Evolutionary conservation across 2,797 vertebrate genomes (phyloP).

Genomic region (Notolabrus celidotus): DNA sequence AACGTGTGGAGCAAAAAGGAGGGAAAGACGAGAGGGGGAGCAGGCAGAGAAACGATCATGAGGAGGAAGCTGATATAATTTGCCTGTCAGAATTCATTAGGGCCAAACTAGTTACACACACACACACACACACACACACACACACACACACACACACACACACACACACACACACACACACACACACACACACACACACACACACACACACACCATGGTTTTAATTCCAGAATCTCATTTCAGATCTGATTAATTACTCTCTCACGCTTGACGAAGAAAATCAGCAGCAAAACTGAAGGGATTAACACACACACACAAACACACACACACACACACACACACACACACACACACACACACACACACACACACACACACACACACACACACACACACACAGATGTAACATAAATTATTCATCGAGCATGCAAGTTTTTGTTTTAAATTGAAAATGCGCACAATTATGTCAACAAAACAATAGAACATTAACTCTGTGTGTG

Average conservation of each 20-base stretch:
- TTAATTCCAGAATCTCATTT: conserved; percentile 81
- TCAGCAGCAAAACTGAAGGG: conserved; percentile 74
- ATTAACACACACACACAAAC: conserved; percentile 52
- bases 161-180: conserved; percentile 15
- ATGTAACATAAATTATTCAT: conserved; percentile 68
- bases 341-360: conserved; percentile 21
- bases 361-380: not conserved
- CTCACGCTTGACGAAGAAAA: conserved; percentile 77
- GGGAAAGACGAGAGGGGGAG: conserved; percentile 18
- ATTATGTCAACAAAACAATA: conserved; percentile 45
- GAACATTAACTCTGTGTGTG: conserved; percentile 13
- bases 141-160: conserved; percentile 30
- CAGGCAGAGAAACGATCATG: conserved; percentile 46
- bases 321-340: conserved; percentile 21
- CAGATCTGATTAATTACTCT: conserved; percentile 81
- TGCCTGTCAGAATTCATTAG: conserved; percentile 77
- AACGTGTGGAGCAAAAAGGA: not conserved
- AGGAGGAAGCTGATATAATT: conserved; percentile 73
- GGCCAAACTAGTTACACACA: conserved; percentile 47
- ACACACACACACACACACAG: conserved; percentile 5
- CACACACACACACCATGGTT: conserved; percentile 37
- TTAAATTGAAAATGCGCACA: conserved; percentile 59
- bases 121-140: conserved; percentile 23
- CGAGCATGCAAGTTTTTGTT: conserved; percentile 42
- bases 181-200: conserved; percentile 22